Evolutionary conservation across 92 coral and sea anemone genomes (phyloP).

Genomic region (Porites rus): DNA sequence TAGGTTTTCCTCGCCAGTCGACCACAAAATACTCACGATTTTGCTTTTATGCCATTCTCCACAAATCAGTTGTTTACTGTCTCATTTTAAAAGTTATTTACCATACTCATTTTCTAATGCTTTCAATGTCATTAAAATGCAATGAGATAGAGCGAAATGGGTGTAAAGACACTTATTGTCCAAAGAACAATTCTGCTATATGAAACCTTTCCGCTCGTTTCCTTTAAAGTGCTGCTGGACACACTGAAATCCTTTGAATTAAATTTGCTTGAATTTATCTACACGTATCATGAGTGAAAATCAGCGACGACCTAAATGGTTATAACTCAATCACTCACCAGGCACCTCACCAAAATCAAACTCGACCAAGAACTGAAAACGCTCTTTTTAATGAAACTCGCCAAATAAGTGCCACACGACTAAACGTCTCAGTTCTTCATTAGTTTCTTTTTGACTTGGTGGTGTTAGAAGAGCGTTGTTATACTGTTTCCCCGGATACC

Average conservation of each 20-base stretch:
- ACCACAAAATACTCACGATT: not conserved
- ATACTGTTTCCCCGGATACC: not conserved
- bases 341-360: too few relatives aligned
- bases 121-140: constrained; percentile 29
- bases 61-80: constrained; percentile 39
- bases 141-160: not conserved
- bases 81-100: constrained; percentile 11
- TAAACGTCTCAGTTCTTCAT: not conserved
- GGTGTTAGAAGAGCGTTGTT: not conserved
- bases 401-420: not conserved
- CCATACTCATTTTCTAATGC: constrained; percentile 23
- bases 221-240: not conserved
- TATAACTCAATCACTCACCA: too few relatives aligned
- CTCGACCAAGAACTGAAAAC: too few relatives aligned
- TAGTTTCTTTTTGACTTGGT: not conserved
- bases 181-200: not conserved
- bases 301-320: not conserved
- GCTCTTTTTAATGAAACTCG: too few relatives aligned
- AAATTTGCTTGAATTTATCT: not conserved
- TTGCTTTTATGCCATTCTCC: not conserved
- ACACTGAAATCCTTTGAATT: not conserved
- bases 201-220: not conserved
- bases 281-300: not conserved
- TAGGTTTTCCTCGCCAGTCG: not conserved
- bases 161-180: not conserved